phyloP scores from a whole-genome alignment of 2,113 vertebrate genomes.

The Orthonyx spaldingii region DNA sequence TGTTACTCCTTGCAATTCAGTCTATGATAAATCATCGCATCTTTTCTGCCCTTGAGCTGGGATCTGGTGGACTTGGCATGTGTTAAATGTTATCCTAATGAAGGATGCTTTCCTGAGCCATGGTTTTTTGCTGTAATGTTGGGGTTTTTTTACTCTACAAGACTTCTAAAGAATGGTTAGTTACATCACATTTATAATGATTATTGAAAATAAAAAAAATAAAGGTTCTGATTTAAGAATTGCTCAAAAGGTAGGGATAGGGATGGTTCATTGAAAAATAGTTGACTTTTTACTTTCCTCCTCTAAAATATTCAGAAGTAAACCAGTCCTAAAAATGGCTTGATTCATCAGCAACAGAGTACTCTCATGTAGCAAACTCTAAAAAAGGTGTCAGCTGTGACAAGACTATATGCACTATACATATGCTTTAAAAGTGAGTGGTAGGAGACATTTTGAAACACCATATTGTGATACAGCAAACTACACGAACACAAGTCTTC shows the following conservation, averaged over 20 bases:
- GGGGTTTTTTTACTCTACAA: not conserved
- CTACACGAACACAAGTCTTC: conserved; percentile 1
- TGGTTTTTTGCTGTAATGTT: not conserved
- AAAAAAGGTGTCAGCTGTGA: conserved; percentile 50
- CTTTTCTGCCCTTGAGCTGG: not conserved
- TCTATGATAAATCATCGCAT: not conserved
- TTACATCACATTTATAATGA: not conserved
- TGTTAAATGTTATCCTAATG: not conserved
- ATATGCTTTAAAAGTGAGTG: conserved; percentile 22
- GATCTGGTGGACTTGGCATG: not conserved
- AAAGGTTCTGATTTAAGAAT: not conserved
- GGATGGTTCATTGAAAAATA: not conserved
- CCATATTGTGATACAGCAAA: not conserved
- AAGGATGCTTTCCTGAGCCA: not conserved
- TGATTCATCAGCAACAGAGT: conserved; percentile 17
- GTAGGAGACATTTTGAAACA: conserved; percentile 43
- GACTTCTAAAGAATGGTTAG: not conserved
- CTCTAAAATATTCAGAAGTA: conserved; percentile 9
- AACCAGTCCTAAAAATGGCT: conserved; percentile 7
- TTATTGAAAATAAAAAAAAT: not conserved
- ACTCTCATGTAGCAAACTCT: not conserved
- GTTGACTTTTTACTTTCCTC: not conserved
- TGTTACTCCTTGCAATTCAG: not conserved
- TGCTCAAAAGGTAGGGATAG: not conserved
- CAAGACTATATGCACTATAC: not conserved